Percentiles rank a stretch among this genome's conserved stretches.
These are phyloP conservation scores for Zaprionus kolodkinae DNA, from an alignment of 1,140 invertebrate species.

Conservation along the genomic window DNA sequence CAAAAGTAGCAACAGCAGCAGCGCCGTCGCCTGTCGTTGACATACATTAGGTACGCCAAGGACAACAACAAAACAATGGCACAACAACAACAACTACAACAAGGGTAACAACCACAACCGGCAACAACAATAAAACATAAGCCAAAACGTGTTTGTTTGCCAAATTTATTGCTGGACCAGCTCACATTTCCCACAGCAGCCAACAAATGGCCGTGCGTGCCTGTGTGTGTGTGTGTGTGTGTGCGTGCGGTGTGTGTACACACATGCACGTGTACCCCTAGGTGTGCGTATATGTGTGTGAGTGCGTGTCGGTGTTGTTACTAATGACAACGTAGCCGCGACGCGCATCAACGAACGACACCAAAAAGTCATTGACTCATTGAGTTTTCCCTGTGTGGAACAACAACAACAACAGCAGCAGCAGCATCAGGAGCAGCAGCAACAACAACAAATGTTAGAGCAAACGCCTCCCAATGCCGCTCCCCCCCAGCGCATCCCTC, in stretches of 20 bases:
- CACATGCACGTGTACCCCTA: background rate
- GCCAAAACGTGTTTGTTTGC: slow-evolving; percentile 76
- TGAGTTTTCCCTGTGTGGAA: slow-evolving; percentile 59
- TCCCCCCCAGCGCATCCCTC: background rate
- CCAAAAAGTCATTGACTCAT: slow-evolving; percentile 82
- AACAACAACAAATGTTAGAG: slow-evolving; percentile 3
- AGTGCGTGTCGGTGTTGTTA: slow-evolving; percentile 67
- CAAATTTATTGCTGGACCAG: slow-evolving; percentile 71
- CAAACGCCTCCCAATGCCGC: slow-evolving; percentile 25
- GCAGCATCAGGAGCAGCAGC: background rate
- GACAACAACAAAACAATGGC: slow-evolving; percentile 53
- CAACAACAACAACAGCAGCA: slow-evolving; percentile 7
- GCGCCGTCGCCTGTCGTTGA: slow-evolving; percentile 54
- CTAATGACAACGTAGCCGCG: slow-evolving; percentile 77
- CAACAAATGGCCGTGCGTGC: slow-evolving; percentile 42
- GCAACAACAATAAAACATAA: slow-evolving; percentile 56
- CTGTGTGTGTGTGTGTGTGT: slow-evolving; percentile 28
- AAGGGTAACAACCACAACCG: slow-evolving; percentile 31
- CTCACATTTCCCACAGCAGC: slow-evolving; percentile 61
- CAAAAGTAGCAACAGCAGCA: slow-evolving; percentile 31
- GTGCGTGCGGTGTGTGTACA: slow-evolving; percentile 15
- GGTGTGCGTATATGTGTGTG: slow-evolving; percentile 33
- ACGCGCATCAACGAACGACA: slow-evolving; percentile 78
- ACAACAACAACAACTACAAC: background rate
- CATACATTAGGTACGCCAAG: slow-evolving; percentile 76